Evolutionary conservation across 1,140 invertebrate species (phyloP), one percentile per base, ranked within the genome.

Genomic region (Lepidotrigona ventralis): DNA sequence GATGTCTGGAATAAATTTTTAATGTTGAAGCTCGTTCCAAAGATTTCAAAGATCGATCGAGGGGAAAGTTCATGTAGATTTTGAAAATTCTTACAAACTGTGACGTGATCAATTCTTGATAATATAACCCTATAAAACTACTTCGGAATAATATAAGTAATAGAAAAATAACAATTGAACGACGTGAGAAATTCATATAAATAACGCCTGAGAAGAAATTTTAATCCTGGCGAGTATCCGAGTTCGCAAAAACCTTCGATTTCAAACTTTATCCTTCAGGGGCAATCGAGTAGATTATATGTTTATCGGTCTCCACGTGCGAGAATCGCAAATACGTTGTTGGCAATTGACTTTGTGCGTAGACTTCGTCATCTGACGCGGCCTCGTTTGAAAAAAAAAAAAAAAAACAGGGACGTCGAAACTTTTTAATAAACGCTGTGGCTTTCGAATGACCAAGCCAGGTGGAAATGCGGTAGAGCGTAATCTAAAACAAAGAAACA

Each of bases 341-440:
- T 54, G 51, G n/a, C n/a, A 54, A 54, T 58, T 39, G 73, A 58
- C 53, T 58, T 58, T 58, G 29, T 39, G 39, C 54, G 4, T 60
- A 23, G 12, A 60, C n/a, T 21, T 58, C 26, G 53, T 73, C 26
- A 15, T 21, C 72, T 21, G 64, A 23, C 12, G 14, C 54, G 63
- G 26, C 75, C 75, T 53, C 46, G 14, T n/a, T 33, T 66, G 19
- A 29, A 29, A 46, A 46, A 46, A 46, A 46, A 46, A 46, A 46
- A 8, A 46, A 46, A 46, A 66, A 77, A 66, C 21, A 63, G 8
- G 75, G 46, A 66, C 75, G 46, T 23, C 12, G 14, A 51, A 77
- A 66, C 33, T 77, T 77, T 58, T 66, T 68, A 77, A 66, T 66
- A 77, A 77, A 21, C 63, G 14, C 39, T 51, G 26, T 51, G n/a